phyloP scores from a whole-genome alignment of 2,888 invertebrate species.

The Cephus sareptanus region DNA sequence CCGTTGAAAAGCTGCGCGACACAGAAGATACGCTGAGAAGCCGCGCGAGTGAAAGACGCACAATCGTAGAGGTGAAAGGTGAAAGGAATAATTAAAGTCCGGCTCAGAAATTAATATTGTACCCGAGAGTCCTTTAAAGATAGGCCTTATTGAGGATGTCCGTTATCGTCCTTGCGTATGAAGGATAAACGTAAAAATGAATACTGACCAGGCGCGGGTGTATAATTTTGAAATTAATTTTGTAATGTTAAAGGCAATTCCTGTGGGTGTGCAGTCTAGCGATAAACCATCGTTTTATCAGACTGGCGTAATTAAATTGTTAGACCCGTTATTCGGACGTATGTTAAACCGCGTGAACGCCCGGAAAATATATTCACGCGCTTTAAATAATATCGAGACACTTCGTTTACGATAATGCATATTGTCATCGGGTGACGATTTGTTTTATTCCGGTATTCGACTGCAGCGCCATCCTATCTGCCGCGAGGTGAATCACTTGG shows the following conservation, averaged over 20 bases:
- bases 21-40: background rate
- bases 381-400: background rate
- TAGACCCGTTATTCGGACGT: background rate
- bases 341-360: background rate
- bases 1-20: background rate
- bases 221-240: background rate
- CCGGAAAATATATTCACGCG: background rate
- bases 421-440: background rate
- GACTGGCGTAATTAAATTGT: background rate
- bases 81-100: background rate
- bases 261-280: background rate
- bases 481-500: background rate
- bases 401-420: background rate
- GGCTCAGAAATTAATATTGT: background rate
- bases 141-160: background rate
- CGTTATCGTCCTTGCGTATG: background rate
- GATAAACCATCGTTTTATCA: slow-evolving; percentile 9
- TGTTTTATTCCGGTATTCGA: background rate
- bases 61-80: background rate
- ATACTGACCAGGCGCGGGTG: background rate
- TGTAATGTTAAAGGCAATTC: background rate
- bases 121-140: background rate
- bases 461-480: background rate
- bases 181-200: background rate
- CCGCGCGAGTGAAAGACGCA: background rate